Percentiles rank a stretch among this genome's conserved stretches.
phyloP scores from a whole-genome alignment of 2,113 vertebrate species.

The Sardina pilchardus region DNA sequence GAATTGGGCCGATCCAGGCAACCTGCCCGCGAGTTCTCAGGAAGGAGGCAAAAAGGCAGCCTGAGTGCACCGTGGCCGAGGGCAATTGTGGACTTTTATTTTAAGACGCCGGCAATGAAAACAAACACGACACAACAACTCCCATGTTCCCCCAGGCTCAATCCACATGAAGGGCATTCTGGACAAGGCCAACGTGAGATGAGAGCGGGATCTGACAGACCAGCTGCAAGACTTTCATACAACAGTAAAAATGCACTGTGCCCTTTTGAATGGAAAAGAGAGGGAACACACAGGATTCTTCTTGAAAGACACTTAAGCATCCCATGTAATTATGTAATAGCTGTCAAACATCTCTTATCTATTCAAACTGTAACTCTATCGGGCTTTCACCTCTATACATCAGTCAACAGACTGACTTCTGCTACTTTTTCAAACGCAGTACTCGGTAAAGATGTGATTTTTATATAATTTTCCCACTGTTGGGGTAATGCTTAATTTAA shows the following conservation, averaged over 20 bases:
- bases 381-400: not conserved
- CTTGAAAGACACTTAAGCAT: not conserved
- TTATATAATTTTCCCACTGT: not conserved
- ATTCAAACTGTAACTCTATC: not conserved
- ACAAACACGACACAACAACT: slow-evolving; percentile 13
- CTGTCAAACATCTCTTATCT: slow-evolving; percentile 4
- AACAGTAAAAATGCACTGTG: not conserved
- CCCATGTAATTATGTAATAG: not conserved
- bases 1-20: slow-evolving; percentile 35
- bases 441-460: not conserved
- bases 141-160: not conserved
- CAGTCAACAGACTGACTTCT: not conserved
- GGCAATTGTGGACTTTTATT: not conserved
- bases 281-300: not conserved
- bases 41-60: not conserved
- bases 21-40: slow-evolving; percentile 2
- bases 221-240: slow-evolving; percentile 2
- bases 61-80: not conserved
- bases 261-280: not conserved
- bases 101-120: not conserved
- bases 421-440: not conserved
- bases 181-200: not conserved
- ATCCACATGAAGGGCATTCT: not conserved
- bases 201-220: not conserved
- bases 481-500: not conserved